These are phyloP conservation scores for Conus canariensis DNA, from an alignment of 2,888 invertebrate genomes.

Conservation along the genomic window DNA sequence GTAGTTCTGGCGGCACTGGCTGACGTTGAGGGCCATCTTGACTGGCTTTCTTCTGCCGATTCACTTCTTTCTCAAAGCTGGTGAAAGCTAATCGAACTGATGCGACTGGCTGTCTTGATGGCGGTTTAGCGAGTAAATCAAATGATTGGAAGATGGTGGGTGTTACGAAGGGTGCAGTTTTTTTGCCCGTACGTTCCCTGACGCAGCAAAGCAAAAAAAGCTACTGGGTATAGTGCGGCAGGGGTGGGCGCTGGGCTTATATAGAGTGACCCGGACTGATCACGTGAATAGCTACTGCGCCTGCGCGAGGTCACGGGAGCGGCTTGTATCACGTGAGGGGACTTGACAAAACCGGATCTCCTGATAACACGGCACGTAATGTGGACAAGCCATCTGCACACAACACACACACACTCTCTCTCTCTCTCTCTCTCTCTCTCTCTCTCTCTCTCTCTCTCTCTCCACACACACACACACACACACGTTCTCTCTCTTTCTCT, in stretches of 20 bases:
- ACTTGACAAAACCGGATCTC: background rate
- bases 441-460: too few relatives aligned
- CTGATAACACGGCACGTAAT: too few relatives aligned
- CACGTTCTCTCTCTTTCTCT: too few relatives aligned
- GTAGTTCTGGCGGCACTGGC: slow-evolving; percentile 79
- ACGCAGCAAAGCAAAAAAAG: slow-evolving; percentile 32
- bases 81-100: background rate
- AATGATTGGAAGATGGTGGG: background rate
- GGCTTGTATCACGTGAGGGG: background rate
- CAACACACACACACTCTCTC: too few relatives aligned
- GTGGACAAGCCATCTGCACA: too few relatives aligned
- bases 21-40: slow-evolving; percentile 65
- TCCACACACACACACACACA: too few relatives aligned
- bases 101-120: background rate
- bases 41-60: background rate
- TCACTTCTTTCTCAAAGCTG: background rate
- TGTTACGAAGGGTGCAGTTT: background rate
- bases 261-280: background rate
- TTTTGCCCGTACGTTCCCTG: slow-evolving; percentile 32
- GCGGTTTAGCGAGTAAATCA: background rate
- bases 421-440: too few relatives aligned
- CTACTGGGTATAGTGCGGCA: background rate
- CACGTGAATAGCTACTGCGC: background rate
- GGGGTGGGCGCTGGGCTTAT: background rate
- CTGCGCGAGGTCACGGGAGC: background rate